A percentile compares a stretch with the other conserved stretches of the same genome.
Conservation (phyloP, 2,113 vertebrate genomes). For the Spea multiplicata region DNA sequence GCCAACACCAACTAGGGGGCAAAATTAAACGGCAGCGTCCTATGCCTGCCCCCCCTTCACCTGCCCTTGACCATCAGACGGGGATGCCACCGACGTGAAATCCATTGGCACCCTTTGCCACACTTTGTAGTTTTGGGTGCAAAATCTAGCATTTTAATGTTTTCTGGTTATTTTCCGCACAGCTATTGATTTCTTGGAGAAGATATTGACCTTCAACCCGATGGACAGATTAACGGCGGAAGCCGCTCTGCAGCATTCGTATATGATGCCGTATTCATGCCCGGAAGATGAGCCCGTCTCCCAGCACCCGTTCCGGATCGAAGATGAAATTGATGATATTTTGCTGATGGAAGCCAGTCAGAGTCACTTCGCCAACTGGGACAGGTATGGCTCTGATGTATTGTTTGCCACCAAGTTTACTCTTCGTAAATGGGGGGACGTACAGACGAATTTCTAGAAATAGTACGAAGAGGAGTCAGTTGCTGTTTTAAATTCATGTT, state of each 20-base stretch:
- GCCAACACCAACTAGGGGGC: too few relatives aligned
- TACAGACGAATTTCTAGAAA: not conserved
- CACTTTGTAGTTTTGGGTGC: too few relatives aligned
- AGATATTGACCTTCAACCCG: slow-evolving; percentile 94
- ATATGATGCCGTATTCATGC: slow-evolving; percentile 86
- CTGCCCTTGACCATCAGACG: too few relatives aligned
- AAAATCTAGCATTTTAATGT: not conserved
- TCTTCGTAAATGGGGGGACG: not conserved
- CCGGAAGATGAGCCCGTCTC: slow-evolving; percentile 89
- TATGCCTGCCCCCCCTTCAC: too few relatives aligned
- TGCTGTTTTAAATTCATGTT: not conserved
- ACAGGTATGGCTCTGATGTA: too few relatives aligned
- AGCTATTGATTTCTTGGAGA: slow-evolving; percentile 92
- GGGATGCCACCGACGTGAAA: too few relatives aligned
- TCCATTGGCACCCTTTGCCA: too few relatives aligned
- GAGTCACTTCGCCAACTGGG: slow-evolving; percentile 82
- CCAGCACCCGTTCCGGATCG: slow-evolving; percentile 86
- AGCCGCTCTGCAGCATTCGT: slow-evolving; percentile 83
- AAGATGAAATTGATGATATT: slow-evolving; percentile 92
- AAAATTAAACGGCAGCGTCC: too few relatives aligned
- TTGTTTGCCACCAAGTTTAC: too few relatives aligned
- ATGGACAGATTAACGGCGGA: slow-evolving; percentile 92
- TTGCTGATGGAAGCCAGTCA: slow-evolving; percentile 80
- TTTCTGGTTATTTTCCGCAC: slow-evolving; percentile 34
- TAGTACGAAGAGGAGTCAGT: not conserved